These are phyloP conservation scores for Chionodraco myersi DNA, from an alignment of 2,113 vertebrate species.

Conservation along the genomic window DNA sequence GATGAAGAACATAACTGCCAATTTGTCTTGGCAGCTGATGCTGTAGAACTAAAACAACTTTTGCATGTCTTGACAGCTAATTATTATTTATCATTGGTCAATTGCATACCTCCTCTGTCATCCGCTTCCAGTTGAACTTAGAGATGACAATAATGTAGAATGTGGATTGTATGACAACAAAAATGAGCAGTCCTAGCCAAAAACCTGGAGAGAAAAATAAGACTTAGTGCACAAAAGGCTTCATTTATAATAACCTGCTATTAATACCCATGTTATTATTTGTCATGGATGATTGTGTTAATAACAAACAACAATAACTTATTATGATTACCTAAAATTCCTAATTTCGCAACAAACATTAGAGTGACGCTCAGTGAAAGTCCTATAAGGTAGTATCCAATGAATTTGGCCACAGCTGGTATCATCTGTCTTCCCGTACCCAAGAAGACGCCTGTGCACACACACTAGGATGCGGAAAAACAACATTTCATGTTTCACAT, in stretches of 20 bases:
- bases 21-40: neutral
- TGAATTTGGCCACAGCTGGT: constrained; percentile 85
- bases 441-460: constrained; percentile 85
- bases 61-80: neutral
- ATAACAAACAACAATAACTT: constrained; percentile 5
- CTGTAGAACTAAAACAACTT: neutral
- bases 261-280: neutral
- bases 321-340: constrained; percentile 82
- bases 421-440: constrained; percentile 90
- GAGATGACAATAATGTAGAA: constrained; percentile 86
- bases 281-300: neutral
- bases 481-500: too few relatives aligned
- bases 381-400: constrained; percentile 87
- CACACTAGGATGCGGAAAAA: constrained; percentile 83
- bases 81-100: neutral
- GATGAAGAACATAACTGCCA: neutral
- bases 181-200: constrained; percentile 89
- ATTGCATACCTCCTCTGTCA: constrained; percentile 87
- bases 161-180: constrained; percentile 78
- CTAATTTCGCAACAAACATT: constrained; percentile 85
- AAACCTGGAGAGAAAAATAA: constrained; percentile 82
- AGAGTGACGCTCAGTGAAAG: constrained; percentile 84
- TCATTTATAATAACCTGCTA: neutral
- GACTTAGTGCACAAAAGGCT: neutral
- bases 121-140: constrained; percentile 87